Conservation (phyloP, 2,113 vertebrate genomes). For the Microcebus lehilahytsara region DNA sequence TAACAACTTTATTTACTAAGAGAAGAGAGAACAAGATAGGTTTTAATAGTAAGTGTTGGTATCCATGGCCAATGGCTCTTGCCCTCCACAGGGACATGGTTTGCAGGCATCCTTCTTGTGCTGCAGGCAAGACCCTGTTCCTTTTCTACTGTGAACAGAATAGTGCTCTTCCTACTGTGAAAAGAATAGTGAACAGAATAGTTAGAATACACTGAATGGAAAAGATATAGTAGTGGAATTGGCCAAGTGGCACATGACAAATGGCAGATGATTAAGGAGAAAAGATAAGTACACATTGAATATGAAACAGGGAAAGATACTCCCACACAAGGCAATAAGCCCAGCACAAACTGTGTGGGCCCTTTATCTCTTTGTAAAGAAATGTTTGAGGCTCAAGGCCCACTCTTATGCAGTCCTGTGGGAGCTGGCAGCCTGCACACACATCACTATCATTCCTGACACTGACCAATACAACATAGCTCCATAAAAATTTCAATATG, state of each 20-base stretch:
- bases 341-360: background rate
- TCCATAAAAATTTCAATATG: background rate
- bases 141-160: background rate
- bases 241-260: background rate
- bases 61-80: background rate
- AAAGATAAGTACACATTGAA: background rate
- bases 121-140: background rate
- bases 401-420: background rate
- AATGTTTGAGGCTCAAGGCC: background rate
- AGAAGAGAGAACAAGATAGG: background rate
- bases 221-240: background rate
- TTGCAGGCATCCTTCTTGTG: background rate
- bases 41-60: background rate
- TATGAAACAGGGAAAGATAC: background rate
- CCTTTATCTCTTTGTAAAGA: background rate
- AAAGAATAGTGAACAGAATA: no score
- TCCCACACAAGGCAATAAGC: background rate
- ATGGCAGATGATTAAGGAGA: background rate
- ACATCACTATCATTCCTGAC: background rate
- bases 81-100: background rate
- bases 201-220: no score
- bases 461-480: background rate
- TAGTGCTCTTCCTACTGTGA: background rate
- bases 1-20: background rate
- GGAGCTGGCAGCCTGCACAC: background rate